phyloP scores from a whole-genome alignment of 1,140 invertebrate genomes.

The Oncopeltus fasciatus region DNA sequence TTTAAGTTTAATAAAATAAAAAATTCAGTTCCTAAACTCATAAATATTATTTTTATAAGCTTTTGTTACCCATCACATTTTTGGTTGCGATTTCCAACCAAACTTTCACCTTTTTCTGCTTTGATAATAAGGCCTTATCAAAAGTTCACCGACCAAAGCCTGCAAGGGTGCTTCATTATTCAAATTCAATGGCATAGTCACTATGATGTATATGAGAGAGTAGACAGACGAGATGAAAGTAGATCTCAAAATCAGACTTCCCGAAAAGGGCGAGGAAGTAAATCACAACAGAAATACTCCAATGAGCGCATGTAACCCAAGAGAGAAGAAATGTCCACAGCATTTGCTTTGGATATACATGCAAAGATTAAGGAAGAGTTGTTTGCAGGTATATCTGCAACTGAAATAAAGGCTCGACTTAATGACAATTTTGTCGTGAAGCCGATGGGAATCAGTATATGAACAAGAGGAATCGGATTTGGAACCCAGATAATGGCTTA shows the following conservation, averaged over 20 bases:
- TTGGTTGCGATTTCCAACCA: neutral
- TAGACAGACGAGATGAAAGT: too few relatives aligned
- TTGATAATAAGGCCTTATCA: neutral
- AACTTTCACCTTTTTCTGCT: neutral
- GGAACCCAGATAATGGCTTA: neutral
- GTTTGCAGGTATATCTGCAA: neutral
- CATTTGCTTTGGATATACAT: neutral
- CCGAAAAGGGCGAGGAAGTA: neutral
- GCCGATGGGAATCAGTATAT: neutral
- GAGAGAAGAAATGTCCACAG: neutral
- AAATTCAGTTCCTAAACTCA: too few relatives aligned
- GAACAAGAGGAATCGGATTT: neutral
- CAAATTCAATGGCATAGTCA: neutral
- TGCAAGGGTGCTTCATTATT: neutral
- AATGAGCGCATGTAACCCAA: neutral
- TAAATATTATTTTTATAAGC: too few relatives aligned
- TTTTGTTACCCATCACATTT: too few relatives aligned
- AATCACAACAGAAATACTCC: neutral
- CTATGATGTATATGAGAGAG: neutral
- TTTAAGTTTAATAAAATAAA: too few relatives aligned
- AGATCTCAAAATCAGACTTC: neutral
- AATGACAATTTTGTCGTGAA: neutral
- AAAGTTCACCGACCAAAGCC: neutral
- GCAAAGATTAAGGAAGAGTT: neutral
- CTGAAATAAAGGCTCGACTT: neutral